Conservation (phyloP, 2,113 vertebrate species). For the Clinocottus analis region DNA sequence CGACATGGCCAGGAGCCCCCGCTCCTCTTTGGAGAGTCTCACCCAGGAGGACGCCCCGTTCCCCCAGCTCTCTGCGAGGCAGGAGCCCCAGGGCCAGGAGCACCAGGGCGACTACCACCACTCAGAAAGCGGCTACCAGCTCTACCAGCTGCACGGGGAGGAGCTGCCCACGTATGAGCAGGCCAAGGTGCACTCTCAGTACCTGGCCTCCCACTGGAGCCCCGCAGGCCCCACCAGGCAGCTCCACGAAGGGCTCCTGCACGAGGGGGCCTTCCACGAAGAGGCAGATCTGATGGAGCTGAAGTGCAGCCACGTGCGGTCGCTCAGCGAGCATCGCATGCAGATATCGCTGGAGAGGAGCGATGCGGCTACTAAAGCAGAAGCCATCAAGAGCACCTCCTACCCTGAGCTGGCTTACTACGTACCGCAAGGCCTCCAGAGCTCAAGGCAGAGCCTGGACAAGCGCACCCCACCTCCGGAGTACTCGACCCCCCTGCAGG, state of each 20-base stretch:
- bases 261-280: conserved; percentile 81
- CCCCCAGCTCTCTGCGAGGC: conserved; percentile 92
- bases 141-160: conserved; percentile 90
- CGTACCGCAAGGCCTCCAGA: conserved; percentile 58
- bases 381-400: conserved; percentile 88
- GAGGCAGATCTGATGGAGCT: conserved; percentile 87
- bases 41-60: conserved; percentile 90
- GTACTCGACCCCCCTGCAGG: conserved; percentile 85
- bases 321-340: conserved; percentile 93
- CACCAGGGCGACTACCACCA: conserved; percentile 92
- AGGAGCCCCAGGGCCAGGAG: conserved; percentile 99
- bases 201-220: conserved; percentile 86
- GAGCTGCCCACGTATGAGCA: conserved; percentile 97
- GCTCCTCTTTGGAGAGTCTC: conserved; percentile 93
- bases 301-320: conserved; percentile 92
- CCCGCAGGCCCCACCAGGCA: conserved; percentile 49
- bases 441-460: conserved; percentile 73
- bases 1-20: conserved; percentile 84
- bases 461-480: conserved; percentile 90
- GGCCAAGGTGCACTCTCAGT: conserved; percentile 95
- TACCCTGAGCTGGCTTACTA: conserved; percentile 93
- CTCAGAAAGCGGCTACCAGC: conserved; percentile 88
- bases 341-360: conserved; percentile 94
- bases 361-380: conserved; percentile 81
- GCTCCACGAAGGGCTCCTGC: conserved; percentile 67